phyloP scores from a whole-genome alignment of 2,113 vertebrate genomes.

The Menura novaehollandiae region DNA sequence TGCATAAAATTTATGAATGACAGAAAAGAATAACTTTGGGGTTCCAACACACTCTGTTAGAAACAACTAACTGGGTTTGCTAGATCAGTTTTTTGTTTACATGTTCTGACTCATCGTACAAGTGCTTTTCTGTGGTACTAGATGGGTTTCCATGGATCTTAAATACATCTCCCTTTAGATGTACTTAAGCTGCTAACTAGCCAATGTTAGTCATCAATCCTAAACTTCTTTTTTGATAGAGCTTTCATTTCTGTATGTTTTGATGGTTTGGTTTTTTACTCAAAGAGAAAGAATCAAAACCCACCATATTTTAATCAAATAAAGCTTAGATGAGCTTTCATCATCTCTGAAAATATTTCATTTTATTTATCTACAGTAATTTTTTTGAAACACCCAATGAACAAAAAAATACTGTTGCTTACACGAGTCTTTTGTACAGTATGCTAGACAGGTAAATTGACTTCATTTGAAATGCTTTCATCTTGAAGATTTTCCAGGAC shows the following conservation, averaged over 20 bases:
- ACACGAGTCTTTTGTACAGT: not conserved
- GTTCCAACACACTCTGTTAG: not conserved
- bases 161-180: not conserved
- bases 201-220: not conserved
- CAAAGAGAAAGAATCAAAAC: not conserved
- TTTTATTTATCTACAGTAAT: not conserved
- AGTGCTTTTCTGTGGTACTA: not conserved
- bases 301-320: not conserved
- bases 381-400: not conserved
- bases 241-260: not conserved
- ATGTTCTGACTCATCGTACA: not conserved
- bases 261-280: not conserved
- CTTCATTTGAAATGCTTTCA: not conserved
- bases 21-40: not conserved
- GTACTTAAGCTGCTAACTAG: not conserved
- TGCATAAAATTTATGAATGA: not conserved
- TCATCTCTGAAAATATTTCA: not conserved
- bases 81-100: not conserved
- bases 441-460: not conserved
- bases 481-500: not conserved
- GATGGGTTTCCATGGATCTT: not conserved
- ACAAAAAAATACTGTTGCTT: not conserved
- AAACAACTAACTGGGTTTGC: not conserved
- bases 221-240: not conserved
- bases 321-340: not conserved